Percentiles rank a stretch among this genome's conserved stretches.
phyloP scores from a whole-genome alignment of 2,888 invertebrate genomes.

The Pyrocoelia pectoralis region DNA sequence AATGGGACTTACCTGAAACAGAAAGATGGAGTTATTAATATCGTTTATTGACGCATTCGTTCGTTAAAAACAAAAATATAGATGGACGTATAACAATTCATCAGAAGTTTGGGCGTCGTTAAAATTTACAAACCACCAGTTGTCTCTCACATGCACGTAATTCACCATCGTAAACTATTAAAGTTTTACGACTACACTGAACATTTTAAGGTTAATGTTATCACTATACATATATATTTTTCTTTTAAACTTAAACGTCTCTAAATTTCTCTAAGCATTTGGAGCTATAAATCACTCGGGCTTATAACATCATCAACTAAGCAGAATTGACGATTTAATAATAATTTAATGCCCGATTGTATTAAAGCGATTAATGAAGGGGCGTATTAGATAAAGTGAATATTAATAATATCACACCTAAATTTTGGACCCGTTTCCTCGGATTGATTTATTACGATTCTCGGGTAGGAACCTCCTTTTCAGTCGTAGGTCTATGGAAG shows the following conservation, averaged over 20 bases:
- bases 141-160: conserved; percentile 29
- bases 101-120: conserved; percentile 21
- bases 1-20: background rate
- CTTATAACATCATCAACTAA: background rate
- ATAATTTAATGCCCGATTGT: background rate
- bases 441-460: background rate
- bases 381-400: conserved; percentile 1
- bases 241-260: background rate
- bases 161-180: conserved; percentile 24
- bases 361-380: background rate
- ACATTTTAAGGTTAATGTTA: conserved; percentile 20
- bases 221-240: conserved; percentile 12
- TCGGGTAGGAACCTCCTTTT: background rate
- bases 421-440: background rate
- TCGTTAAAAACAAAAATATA: conserved; percentile 4
- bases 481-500: conserved; percentile 14
- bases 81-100: conserved; percentile 25
- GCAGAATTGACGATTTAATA: too few relatives aligned
- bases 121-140: conserved; percentile 28
- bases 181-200: conserved; percentile 26
- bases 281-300: background rate
- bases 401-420: background rate
- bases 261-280: background rate
- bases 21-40: background rate
- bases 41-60: background rate